phyloP scores from a whole-genome alignment of 2,888 invertebrate genomes.

The Tachystola acroxantha region DNA sequence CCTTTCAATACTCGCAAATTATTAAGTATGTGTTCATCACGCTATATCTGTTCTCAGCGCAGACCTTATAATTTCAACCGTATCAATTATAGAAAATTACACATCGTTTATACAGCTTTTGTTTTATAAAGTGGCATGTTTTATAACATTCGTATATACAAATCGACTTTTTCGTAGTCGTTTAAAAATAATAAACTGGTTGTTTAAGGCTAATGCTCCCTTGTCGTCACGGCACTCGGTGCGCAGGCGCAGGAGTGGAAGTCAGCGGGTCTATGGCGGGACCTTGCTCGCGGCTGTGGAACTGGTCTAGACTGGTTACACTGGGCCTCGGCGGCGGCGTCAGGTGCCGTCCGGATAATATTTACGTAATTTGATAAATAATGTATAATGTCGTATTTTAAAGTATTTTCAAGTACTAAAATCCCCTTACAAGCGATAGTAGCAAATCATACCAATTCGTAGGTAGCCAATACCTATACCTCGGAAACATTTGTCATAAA shows the following conservation, averaged over 20 bases:
- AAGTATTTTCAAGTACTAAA: no score
- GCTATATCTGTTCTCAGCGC: background rate
- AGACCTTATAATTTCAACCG: background rate
- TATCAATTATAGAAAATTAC: background rate
- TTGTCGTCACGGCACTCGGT: slow-evolving; percentile 14
- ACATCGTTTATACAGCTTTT: background rate
- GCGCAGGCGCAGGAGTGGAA: slow-evolving; percentile 10
- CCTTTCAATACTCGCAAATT: background rate
- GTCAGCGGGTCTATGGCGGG: slow-evolving; percentile 28
- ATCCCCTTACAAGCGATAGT: background rate
- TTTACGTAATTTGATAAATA: slow-evolving; percentile 51
- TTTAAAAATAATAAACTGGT: slow-evolving; percentile 37
- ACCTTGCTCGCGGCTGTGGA: slow-evolving; percentile 56
- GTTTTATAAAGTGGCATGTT: no score
- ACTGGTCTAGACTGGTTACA: slow-evolving; percentile 56
- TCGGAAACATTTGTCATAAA: no score
- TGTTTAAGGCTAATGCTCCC: slow-evolving; percentile 39
- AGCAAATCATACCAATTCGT: no score
- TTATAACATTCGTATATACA: background rate
- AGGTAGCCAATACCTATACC: no score
- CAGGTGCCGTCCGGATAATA: slow-evolving; percentile 36
- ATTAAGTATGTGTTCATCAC: background rate
- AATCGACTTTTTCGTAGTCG: background rate
- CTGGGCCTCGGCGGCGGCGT: slow-evolving; percentile 19
- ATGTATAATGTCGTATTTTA: no score